Base-by-base conservation (phyloP, 64 coral and sea anemone species). In the Montipora foliosa region DNA sequence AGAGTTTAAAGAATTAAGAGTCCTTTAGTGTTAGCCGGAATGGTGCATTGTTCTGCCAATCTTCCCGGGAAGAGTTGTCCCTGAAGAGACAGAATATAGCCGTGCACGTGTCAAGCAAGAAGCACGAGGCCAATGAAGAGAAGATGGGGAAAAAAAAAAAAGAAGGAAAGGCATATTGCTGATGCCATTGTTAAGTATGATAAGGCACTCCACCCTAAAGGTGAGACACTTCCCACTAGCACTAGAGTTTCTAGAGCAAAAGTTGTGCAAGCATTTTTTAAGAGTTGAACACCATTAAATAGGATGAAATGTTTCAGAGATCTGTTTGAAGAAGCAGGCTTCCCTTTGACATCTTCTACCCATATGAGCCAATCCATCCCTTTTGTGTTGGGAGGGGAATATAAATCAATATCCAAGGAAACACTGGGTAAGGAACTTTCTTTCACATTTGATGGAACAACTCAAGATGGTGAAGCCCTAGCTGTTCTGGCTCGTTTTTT, bases 371-470 rank as follows among this genome's bases (percentile, higher is more conserved):
- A 93, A 47, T 68, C 66, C 2, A 82, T 70, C 19, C 78, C 22
- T 19, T 91, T 55, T 55, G 52, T 55, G 10, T 55, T 55, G 52
- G 52, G 10, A 55, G 52, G 1, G 52, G 52, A 55, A 10, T 55
- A 55, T 55, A 55, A 3, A 55, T 55, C 52, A 55, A 55, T 55
- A 55, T 55, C 52, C 52, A 55, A 55, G 52, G 52, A 55, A 55
- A 55, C 10, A 55, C 5, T 55, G 52, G 52, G 52, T 55, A 55
- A 84, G 51, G 79, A 93, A 52, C 44, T 87, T 5, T 62, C 80
- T 16, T 60, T 93, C 25, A 85, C 87, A 24, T 93, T 86, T 87
- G 81, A 93, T 79, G 91, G 81, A 73, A 93, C 82, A 16, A 87
- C 91, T 48, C 24, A 81, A 70, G 69, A 84, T 76, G 81, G 79